These are phyloP conservation scores for Macroglossus sobrinus DNA, from an alignment of 2,113 vertebrate genomes.

Conservation along the genomic window DNA sequence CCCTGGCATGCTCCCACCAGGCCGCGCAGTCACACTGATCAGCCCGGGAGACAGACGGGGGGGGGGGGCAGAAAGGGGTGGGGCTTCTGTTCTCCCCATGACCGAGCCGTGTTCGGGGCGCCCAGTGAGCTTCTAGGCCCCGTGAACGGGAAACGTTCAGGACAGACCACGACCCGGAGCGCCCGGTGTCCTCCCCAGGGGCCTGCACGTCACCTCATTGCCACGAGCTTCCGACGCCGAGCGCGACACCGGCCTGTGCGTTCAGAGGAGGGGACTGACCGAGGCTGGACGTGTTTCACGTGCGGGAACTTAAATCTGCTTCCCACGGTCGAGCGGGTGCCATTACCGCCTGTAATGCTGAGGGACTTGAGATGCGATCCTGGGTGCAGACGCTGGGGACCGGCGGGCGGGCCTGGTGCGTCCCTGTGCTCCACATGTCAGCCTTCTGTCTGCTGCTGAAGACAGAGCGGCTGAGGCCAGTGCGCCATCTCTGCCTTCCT, in stretches of 20 bases:
- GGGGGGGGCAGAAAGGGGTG: accelerated
- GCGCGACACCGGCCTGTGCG: neutral
- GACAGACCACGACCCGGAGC: neutral
- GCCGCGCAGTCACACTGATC: accelerated
- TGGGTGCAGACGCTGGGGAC: neutral
- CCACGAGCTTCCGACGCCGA: too few species aligned
- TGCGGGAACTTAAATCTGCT: neutral
- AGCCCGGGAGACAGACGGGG: neutral
- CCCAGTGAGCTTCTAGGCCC: neutral
- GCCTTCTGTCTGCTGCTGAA: accelerated
- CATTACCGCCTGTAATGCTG: accelerated
- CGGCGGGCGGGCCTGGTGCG: accelerated
- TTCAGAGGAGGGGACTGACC: neutral
- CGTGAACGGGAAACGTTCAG: neutral
- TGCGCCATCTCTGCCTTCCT: neutral
- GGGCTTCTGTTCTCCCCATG: neutral
- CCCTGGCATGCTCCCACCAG: neutral
- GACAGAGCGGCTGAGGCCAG: accelerated
- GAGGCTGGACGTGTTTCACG: neutral
- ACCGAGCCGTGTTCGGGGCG: accelerated
- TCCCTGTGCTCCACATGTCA: too few species aligned
- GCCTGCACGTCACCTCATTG: accelerated
- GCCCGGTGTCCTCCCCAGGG: too few species aligned
- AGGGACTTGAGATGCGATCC: neutral
- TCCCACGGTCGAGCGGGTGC: neutral